These are phyloP conservation scores for Percopsis transmontana DNA, from an alignment of 2,113 vertebrate species.

Conservation along the genomic window DNA sequence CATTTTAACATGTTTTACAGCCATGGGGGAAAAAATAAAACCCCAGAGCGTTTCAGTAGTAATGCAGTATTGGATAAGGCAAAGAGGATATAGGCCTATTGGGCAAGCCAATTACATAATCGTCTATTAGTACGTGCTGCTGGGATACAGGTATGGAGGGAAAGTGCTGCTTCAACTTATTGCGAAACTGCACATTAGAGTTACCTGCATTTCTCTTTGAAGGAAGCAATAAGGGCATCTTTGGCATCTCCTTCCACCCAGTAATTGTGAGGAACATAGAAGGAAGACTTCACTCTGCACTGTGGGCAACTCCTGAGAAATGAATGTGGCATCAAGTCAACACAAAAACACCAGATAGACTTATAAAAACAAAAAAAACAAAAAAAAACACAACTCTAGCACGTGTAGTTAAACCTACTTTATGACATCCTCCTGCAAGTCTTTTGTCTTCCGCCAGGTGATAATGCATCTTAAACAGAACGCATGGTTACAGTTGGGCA, in stretches of 20 bases:
- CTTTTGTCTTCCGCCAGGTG: constrained; percentile 82
- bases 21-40: constrained; percentile 1
- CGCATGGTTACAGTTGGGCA: constrained; percentile 86
- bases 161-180: too few relatives aligned
- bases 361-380: neutral
- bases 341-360: neutral
- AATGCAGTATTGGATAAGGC: too few relatives aligned
- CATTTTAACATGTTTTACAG: neutral
- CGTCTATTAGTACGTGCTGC: too few relatives aligned
- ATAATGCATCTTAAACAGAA: constrained; percentile 87
- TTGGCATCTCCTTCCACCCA: constrained; percentile 85
- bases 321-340: neutral
- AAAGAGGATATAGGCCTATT: too few relatives aligned
- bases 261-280: constrained; percentile 86
- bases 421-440: constrained; percentile 74
- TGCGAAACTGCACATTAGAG: neutral
- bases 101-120: too few relatives aligned
- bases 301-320: constrained; percentile 84
- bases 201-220: constrained; percentile 85
- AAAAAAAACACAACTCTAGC: neutral
- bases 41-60: too few relatives aligned
- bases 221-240: constrained; percentile 77
- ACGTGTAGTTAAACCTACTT: constrained; percentile 75
- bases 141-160: too few relatives aligned
- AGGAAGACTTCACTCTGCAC: constrained; percentile 85